phyloP scores from a whole-genome alignment of 2,888 invertebrate species.

The Imbricaverruca yamaguchii region DNA sequence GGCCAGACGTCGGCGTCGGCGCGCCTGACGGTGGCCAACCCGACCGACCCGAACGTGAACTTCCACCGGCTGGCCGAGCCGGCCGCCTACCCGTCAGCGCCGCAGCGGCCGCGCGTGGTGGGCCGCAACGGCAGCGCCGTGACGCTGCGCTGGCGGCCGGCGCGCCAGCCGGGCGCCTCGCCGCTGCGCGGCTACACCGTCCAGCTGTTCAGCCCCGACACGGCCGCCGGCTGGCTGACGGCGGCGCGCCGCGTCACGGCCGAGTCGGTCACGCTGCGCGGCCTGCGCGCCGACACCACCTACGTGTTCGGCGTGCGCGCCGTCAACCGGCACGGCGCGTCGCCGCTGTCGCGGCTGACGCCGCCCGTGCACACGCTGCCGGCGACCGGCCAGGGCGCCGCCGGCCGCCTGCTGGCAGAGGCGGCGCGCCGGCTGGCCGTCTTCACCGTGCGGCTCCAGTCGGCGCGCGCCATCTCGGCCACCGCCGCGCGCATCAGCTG shows the following conservation, averaged over 20 bases:
- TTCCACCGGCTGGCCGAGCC: conserved; percentile 48
- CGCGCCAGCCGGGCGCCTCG: conserved; percentile 75
- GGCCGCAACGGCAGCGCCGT: conserved; percentile 60
- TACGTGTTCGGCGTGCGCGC: conserved; percentile 60
- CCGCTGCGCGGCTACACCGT: conserved; percentile 68
- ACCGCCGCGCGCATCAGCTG: conserved; percentile 54
- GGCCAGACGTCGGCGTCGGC: conserved; percentile 69
- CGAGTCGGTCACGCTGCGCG: conserved; percentile 62
- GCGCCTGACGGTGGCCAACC: conserved; percentile 49
- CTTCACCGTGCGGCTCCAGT: conserved; percentile 53
- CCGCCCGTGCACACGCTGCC: conserved; percentile 29
- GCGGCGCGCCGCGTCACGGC: conserved; percentile 49
- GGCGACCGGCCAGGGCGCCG: conserved; percentile 23
- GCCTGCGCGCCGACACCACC: conserved; percentile 66
- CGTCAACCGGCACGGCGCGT: conserved; percentile 29
- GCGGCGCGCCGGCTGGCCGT: conserved; percentile 28
- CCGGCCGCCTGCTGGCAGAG: conserved; percentile 27
- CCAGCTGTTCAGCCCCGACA: conserved; percentile 52
- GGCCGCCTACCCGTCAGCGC: conserved; percentile 64
- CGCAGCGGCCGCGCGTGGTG: conserved; percentile 67
- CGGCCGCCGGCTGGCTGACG: conserved; percentile 40
- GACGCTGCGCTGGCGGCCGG: conserved; percentile 74
- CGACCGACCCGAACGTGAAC: conserved; percentile 49
- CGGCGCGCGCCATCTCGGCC: conserved; percentile 58
- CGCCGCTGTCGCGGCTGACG: conserved; percentile 32